These are phyloP conservation scores for Elaphurus davidianus DNA, from an alignment of 2,113 vertebrate genomes.

Conservation along the genomic window DNA sequence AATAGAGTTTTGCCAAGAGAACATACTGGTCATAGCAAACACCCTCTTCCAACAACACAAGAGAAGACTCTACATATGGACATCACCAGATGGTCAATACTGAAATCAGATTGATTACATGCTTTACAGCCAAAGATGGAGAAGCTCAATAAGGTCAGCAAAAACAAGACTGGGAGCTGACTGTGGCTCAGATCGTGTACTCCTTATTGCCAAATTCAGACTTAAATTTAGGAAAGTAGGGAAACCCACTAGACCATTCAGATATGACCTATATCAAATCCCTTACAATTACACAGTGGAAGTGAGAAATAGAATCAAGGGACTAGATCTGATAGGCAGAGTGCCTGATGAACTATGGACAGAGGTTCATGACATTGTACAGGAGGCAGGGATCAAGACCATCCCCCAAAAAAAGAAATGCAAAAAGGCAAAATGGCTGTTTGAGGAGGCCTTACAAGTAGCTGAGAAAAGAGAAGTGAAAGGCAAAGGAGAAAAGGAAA, in stretches of 20 bases:
- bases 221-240: not conserved
- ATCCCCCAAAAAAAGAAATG: not conserved
- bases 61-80: no score
- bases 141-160: no score
- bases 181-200: not conserved
- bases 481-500: not conserved
- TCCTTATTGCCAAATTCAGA: not conserved
- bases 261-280: not conserved
- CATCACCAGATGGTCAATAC: no score
- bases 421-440: not conserved
- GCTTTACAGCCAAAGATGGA: no score
- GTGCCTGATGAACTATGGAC: not conserved
- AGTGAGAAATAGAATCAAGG: not conserved
- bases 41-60: not conserved
- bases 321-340: not conserved
- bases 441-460: not conserved
- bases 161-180: no score
- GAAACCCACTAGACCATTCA: not conserved
- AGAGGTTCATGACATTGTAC: not conserved
- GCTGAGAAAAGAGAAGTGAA: not conserved
- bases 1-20: not conserved
- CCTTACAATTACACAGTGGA: not conserved
- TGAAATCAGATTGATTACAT: no score
- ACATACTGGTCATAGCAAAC: not conserved
- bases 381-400: not conserved